phyloP scores from a whole-genome alignment of 2,888 invertebrate species.

The Tetheella fluctuosa region DNA sequence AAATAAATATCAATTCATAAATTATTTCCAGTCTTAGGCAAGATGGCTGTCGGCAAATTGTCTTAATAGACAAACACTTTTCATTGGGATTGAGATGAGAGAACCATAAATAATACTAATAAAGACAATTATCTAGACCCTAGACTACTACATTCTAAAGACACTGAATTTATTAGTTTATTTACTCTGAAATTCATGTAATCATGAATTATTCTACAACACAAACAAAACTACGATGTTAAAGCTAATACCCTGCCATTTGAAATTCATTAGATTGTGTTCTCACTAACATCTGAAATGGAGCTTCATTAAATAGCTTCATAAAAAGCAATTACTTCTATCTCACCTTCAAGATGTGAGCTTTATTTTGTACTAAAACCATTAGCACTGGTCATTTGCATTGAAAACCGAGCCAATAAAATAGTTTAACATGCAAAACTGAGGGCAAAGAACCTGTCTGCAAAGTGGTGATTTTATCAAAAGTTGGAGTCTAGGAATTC shows the following conservation, averaged over 20 bases:
- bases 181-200: background rate
- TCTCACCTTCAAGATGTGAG: background rate
- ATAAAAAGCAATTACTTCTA: conserved; percentile 2
- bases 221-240: background rate
- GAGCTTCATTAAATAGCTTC: background rate
- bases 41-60: too few relatives aligned
- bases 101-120: too few relatives aligned
- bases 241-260: background rate
- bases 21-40: too few relatives aligned
- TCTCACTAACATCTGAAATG: background rate
- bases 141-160: too few relatives aligned
- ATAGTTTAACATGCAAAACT: background rate
- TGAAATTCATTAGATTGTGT: conserved; percentile 7
- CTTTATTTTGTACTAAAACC: conserved; percentile 2
- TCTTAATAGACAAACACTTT: too few relatives aligned
- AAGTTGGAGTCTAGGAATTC: conserved; percentile 35
- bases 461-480: conserved; percentile 36
- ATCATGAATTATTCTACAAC: background rate
- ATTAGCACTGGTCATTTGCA: conserved; percentile 7
- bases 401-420: conserved; percentile 2
- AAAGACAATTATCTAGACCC: too few relatives aligned
- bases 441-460: conserved; percentile 26
- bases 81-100: too few relatives aligned
- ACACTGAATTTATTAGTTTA: too few relatives aligned
- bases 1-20: too few relatives aligned